phyloP scores from a whole-genome alignment of 2,888 invertebrate species.

The Dioctria linearis region DNA sequence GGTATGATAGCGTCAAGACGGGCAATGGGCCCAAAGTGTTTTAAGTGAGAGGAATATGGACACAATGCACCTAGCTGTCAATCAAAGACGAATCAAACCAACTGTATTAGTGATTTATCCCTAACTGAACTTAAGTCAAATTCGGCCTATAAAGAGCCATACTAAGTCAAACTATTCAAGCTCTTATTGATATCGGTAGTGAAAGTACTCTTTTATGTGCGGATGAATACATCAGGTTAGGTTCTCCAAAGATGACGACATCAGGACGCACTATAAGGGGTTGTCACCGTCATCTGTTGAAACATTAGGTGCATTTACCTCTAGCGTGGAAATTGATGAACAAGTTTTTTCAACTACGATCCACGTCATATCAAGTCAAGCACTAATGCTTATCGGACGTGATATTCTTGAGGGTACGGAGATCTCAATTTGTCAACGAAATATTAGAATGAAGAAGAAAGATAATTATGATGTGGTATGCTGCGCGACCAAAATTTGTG shows the following conservation, averaged over 20 bases:
- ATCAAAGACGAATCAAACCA: not conserved
- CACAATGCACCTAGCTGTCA: not conserved
- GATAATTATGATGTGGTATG: too few species aligned
- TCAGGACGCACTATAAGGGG: not conserved
- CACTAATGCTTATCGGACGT: too few species aligned
- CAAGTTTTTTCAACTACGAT: too few species aligned
- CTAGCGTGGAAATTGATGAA: too few species aligned
- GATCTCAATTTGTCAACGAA: too few species aligned
- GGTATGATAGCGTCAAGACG: not conserved
- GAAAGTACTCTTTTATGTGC: not conserved
- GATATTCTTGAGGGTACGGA: too few species aligned
- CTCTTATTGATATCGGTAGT: not conserved
- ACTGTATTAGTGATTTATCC: too few species aligned
- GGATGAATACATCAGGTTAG: not conserved
- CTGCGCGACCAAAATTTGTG: too few species aligned
- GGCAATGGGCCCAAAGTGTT: not conserved
- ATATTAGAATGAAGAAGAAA: too few species aligned
- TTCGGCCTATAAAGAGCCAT: not conserved
- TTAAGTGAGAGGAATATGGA: not conserved
- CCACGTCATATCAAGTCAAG: too few species aligned
- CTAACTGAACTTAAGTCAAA: too few species aligned
- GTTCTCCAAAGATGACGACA: not conserved
- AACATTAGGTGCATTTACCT: not conserved
- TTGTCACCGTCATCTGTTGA: not conserved
- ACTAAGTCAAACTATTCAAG: not conserved